Base-by-base conservation (phyloP, 2,888 invertebrate genomes). In the Tipula lateralis region DNA sequence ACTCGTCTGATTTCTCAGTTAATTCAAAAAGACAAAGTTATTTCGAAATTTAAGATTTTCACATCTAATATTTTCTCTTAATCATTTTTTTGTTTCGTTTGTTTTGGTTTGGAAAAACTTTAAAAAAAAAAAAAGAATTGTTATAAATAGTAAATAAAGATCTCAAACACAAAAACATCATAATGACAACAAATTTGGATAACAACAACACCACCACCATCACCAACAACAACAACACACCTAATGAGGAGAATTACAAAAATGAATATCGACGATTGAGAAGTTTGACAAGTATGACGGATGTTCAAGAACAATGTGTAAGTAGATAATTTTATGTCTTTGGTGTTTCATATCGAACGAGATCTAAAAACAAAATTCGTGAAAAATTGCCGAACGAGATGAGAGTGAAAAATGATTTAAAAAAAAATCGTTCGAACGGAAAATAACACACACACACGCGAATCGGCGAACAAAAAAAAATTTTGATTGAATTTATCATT, bases 251-350 rank as follows among this genome's bases (percentile, higher is more conserved):
- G 34, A 34, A 83, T 86, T 95, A 95, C 89, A 92, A 92, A 16
- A 92, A 93, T 87, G 95, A 95, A 88, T 95, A 95, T 87, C 92
- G 91, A 85, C 91, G 94, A 87, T 89, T 95, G 86, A 91, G 94
- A 86, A 91, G 94, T 86, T 89, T 95, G 32, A 95, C 95, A 9
- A 93, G 93, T 87, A 93, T 94, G 88, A 90, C 93, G 85, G 93
- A 94, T 87, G 92, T 93, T 86, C 91, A 93, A 87, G 93, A 94
- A 89, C 92, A 93, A 85, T 94, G 93, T 87, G 95, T 95, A 91
- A 91, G 94, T 93, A 86, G 88, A 87, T 85, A 86, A 39, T 39
- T 13, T 12, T 66, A 66, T n/a, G n/a, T 9, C 66, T 66, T n/a
- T 50, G 12, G 66, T 66, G 66, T 66, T 7, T 19, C n/a, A n/a